Evolutionary conservation across 1,140 invertebrate genomes (phyloP).

Genomic region (Theocolax elegans): DNA sequence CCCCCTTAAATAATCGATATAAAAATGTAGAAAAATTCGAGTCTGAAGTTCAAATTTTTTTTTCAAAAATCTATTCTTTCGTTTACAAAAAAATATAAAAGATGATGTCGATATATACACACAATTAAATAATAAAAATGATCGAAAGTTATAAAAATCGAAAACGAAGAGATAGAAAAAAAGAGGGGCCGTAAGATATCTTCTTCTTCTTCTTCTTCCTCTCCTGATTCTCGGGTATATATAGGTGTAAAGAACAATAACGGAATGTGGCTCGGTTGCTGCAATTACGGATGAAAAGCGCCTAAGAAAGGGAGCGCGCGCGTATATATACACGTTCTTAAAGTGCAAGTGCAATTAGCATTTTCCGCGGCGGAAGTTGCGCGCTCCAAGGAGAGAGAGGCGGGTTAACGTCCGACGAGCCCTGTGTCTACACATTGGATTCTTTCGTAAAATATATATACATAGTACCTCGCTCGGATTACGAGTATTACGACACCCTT

Average conservation of each 20-base stretch:
- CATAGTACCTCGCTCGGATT: too few species aligned
- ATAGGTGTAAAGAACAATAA: slow-evolving; percentile 24
- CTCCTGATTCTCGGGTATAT: neutral
- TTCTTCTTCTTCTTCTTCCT: neutral
- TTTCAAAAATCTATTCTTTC: too few species aligned
- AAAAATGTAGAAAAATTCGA: too few species aligned
- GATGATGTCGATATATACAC: too few species aligned
- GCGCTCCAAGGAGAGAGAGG: neutral
- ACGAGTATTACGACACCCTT: too few species aligned
- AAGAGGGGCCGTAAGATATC: neutral
- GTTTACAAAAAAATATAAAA: too few species aligned
- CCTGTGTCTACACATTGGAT: too few species aligned
- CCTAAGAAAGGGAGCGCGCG: slow-evolving; percentile 3
- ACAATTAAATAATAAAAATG: too few species aligned
- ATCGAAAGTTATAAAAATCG: neutral
- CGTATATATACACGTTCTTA: neutral
- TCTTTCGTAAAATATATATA: too few species aligned
- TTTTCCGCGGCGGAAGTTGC: slow-evolving; percentile 33
- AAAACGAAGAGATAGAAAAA: neutral
- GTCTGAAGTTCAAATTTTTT: too few species aligned
- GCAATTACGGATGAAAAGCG: neutral
- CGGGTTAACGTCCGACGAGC: slow-evolving; percentile 25
- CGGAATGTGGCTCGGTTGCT: neutral
- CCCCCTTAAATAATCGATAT: too few species aligned
- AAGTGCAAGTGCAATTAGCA: slow-evolving; percentile 36